Percentiles rank a stretch among this genome's conserved stretches.
Evolutionary conservation across 2,888 invertebrate genomes (phyloP).

Genomic region (Stegana nigrithorax): DNA sequence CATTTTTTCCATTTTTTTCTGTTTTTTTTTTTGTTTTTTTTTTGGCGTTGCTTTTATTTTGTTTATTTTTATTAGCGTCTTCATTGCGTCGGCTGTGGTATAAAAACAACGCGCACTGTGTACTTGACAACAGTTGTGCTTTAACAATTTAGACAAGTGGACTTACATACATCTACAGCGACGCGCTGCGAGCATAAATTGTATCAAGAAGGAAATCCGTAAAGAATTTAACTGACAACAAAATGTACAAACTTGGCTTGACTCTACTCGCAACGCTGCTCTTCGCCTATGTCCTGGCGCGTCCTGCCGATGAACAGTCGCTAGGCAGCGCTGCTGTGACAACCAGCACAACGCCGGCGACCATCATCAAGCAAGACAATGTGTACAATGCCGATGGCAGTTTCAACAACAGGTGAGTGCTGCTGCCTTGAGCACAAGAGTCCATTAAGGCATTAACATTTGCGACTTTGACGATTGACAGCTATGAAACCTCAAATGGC

Average conservation of each 20-base stretch:
- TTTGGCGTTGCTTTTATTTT: too few species aligned
- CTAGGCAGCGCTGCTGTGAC: constrained; percentile 32
- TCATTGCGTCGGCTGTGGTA: constrained; percentile 30
- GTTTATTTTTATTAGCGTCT: too few species aligned
- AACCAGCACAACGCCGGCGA: constrained; percentile 66
- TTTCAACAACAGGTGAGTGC: constrained; percentile 69
- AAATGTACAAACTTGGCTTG: constrained; percentile 56
- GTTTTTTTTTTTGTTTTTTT: too few species aligned
- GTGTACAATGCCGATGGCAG: constrained; percentile 69
- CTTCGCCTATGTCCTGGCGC: constrained; percentile 52
- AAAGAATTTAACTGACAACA: background rate
- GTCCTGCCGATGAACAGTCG: constrained; percentile 53
- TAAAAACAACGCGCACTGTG: constrained; percentile 42
- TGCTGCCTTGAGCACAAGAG: background rate
- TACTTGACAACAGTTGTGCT: constrained; percentile 47
- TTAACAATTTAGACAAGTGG: constrained; percentile 40
- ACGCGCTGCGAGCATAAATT: too few species aligned
- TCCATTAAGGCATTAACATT: background rate
- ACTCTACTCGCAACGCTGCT: constrained; percentile 52
- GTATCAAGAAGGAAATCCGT: constrained; percentile 18
- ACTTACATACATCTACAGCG: too few species aligned
- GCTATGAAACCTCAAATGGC: constrained; percentile 84
- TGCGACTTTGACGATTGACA: constrained; percentile 49
- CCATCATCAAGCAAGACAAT: constrained; percentile 69
- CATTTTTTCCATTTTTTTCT: too few species aligned